Base-by-base conservation (phyloP, 2,888 invertebrate genomes). In the Sisyra nigra region DNA sequence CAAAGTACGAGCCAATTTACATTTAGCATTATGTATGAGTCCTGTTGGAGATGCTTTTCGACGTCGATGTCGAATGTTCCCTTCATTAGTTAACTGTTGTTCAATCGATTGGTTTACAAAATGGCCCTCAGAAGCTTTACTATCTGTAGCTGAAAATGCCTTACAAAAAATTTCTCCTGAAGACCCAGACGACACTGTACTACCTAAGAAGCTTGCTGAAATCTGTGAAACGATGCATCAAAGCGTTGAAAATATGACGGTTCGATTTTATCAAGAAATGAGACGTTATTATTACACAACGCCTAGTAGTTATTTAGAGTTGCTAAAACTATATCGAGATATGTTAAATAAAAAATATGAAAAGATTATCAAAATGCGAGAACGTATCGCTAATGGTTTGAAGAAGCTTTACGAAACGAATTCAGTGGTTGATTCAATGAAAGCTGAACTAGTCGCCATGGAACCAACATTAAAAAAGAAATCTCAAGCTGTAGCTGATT, bases 41-140 rank as follows among this genome's bases (percentile, higher is more conserved):
- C 89, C 91, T 0, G 84, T 89, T 1, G 89, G 89, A 1, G 86
- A 85, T 57, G 78, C 85, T 0, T 91, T 91, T 60, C 3, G 87
- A 47, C 76, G 85, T 33, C 73, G 92, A 6, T 85, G 92, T 52
- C 76, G 92, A 35, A 91, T 92, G 85, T 94, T 92, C 59, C 94
- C 93, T 0, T 91, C 92, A 0, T 66, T 94, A 48, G 85, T 91
- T 5, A 93, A 92, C 62, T 92, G 91, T 57, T 92, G 91, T 55
- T 89, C 89, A 0, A 91, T 93, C 45, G 89, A 93, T 59, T 93
- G 93, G 92, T 92, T 89, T 60, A 79, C 80, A 2, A 86, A 85
- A 54, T 92, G 92, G 92, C 91, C 91, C 0, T 71, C 76, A 9
- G 91, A 91, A 55, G 91, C 91, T 10, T 64, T 92, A 42, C 66